Percentiles rank a stretch among this genome's conserved stretches.
Evolutionary conservation across 2,113 vertebrate genomes (phyloP).

Genomic region (Glaucomys volans): DNA sequence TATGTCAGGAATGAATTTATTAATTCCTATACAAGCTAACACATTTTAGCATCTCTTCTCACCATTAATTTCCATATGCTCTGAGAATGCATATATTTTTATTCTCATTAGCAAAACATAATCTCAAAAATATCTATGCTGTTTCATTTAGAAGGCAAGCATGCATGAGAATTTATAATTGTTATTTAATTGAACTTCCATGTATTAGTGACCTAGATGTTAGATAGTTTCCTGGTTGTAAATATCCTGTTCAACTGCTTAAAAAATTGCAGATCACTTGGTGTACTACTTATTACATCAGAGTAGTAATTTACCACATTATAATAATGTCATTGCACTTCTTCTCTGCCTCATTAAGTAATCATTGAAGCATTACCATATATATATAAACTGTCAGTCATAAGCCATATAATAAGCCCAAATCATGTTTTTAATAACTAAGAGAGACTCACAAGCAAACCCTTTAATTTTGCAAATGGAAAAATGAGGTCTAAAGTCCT

Average conservation of each 20-base stretch:
- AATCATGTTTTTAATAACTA: constrained; percentile 16
- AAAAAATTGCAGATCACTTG: constrained; percentile 38
- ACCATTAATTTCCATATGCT: constrained; percentile 16
- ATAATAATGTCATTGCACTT: not conserved
- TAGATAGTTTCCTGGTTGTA: constrained; percentile 37
- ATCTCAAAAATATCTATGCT: constrained; percentile 4
- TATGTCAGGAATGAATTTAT: not conserved
- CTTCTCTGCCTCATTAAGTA: not conserved
- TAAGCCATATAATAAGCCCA: constrained; percentile 22
- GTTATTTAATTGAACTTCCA: not conserved
- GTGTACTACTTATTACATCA: constrained; percentile 27
- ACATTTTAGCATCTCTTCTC: not conserved
- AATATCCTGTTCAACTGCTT: constrained; percentile 44
- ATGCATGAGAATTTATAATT: constrained; percentile 8
- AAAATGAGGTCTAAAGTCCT: not conserved
- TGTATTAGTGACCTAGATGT: constrained; percentile 46
- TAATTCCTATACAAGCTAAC: not conserved
- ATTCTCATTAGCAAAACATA: constrained; percentile 23
- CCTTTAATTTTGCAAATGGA: constrained; percentile 49
- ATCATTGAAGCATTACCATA: not conserved
- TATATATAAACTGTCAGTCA: not conserved
- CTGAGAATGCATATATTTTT: not conserved
- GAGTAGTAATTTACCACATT: constrained; percentile 44
- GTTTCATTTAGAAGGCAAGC: constrained; percentile 37
- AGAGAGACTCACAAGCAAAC: not conserved